phyloP scores from a whole-genome alignment of 2,888 invertebrate species.

The Quadroppia sp. region DNA sequence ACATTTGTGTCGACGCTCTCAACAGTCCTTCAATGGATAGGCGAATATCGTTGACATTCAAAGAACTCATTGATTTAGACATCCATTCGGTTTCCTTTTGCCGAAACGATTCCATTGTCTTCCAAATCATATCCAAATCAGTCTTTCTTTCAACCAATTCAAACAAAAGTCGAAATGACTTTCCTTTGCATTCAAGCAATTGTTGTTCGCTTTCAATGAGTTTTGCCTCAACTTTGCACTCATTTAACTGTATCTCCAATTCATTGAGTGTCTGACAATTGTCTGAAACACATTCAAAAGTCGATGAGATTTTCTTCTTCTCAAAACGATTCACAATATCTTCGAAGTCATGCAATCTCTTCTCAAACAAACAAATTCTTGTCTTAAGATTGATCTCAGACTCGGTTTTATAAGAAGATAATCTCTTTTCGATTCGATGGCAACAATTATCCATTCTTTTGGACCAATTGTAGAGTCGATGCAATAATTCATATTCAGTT shows the following conservation, averaged over 20 bases:
- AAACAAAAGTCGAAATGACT: not conserved
- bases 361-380: not conserved
- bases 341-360: not conserved
- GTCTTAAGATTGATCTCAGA: not conserved
- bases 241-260: not conserved
- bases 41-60: not conserved
- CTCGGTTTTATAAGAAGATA: not conserved
- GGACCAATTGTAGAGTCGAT: conserved; percentile 12
- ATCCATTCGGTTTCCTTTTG: not conserved
- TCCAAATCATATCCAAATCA: conserved; percentile 7
- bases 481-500: conserved; percentile 4
- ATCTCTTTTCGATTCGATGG: not conserved
- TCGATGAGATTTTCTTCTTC: conserved; percentile 19
- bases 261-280: not conserved
- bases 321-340: not conserved
- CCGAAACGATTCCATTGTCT: not conserved
- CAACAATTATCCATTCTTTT: not conserved
- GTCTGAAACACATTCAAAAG: conserved; percentile 19
- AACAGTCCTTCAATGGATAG: not conserved
- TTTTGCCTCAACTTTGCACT: not conserved
- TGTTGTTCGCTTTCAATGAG: not conserved
- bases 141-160: not conserved
- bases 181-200: not conserved
- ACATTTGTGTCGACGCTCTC: not conserved
- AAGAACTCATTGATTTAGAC: not conserved